phyloP scores from a whole-genome alignment of 2,797 vertebrate species.

The Lophius americanus region DNA sequence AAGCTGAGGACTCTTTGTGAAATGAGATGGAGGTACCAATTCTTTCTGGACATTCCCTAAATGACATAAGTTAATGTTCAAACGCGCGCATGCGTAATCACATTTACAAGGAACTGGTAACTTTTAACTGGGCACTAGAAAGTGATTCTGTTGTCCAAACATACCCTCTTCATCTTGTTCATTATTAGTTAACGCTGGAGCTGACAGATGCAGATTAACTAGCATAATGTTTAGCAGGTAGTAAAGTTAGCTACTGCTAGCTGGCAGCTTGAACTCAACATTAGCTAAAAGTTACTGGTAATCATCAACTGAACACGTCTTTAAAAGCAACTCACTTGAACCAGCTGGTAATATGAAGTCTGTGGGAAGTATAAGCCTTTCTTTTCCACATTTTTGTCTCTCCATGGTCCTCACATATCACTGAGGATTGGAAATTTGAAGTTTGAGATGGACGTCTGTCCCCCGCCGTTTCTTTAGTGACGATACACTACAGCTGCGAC shows the following conservation, averaged over 20 bases:
- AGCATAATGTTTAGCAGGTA: neutral
- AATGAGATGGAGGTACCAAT: conserved; percentile 81
- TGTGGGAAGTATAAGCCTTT: conserved; percentile 70
- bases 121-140: too few relatives aligned
- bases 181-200: neutral
- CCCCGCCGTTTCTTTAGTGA: conserved; percentile 52
- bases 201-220: neutral
- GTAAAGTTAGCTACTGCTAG: conserved; percentile 10
- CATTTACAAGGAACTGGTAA: too few relatives aligned
- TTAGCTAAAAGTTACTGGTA: neutral
- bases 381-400: conserved; percentile 38
- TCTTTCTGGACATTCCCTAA: conserved; percentile 60
- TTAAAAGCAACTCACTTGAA: conserved; percentile 55
- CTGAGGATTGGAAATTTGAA: too few relatives aligned
- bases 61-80: conserved; percentile 6
- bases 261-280: neutral
- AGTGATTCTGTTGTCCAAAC: neutral
- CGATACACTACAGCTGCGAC: neutral
- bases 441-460: neutral
- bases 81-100: neutral
- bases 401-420: conserved; percentile 59
- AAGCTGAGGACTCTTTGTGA: conserved; percentile 50
- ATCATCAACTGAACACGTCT: neutral
- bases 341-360: conserved; percentile 66
- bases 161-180: neutral